Evolutionary conservation across 23 tunicate species (phyloP).

Genomic region (Pegea sp.): DNA sequence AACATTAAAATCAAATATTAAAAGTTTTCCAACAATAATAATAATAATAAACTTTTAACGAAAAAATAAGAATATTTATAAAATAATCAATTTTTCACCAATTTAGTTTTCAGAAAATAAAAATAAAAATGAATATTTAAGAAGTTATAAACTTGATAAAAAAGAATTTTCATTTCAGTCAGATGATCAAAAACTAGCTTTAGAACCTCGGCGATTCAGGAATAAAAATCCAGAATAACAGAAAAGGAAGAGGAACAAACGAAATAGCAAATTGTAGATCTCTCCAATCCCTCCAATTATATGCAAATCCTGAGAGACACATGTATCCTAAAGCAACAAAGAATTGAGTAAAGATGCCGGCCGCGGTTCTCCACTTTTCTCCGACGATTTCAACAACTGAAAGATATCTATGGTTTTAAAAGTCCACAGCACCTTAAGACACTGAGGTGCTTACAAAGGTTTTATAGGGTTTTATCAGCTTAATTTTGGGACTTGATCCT

Average conservation of each 20-base stretch:
- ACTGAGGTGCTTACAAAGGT: no score
- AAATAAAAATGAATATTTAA: neutral
- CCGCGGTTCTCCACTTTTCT: conserved; percentile 44
- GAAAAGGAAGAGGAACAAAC: conserved; percentile 50
- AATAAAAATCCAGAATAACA: conserved; percentile 50
- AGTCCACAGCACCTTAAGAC: no score
- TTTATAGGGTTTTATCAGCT: no score
- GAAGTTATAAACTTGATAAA: no score
- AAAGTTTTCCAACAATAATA: no score
- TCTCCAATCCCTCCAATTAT: conserved; percentile 67
- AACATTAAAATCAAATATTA: no score
- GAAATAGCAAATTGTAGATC: conserved; percentile 61
- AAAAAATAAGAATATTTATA: no score
- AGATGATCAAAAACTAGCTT: neutral
- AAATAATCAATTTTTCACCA: no score
- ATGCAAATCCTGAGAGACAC: conserved; percentile 64
- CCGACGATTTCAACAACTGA: conserved; percentile 83
- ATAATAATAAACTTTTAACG: no score
- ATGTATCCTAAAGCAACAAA: conserved; percentile 93
- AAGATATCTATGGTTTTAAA: neutral
- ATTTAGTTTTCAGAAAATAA: no score
- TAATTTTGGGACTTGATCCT: no score
- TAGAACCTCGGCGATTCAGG: conserved; percentile 99
- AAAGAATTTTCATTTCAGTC: no score
- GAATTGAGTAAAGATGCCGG: conserved; percentile 66